Conservation (phyloP, 2,797 vertebrate species). For the Scomberomorus guttatus region DNA sequence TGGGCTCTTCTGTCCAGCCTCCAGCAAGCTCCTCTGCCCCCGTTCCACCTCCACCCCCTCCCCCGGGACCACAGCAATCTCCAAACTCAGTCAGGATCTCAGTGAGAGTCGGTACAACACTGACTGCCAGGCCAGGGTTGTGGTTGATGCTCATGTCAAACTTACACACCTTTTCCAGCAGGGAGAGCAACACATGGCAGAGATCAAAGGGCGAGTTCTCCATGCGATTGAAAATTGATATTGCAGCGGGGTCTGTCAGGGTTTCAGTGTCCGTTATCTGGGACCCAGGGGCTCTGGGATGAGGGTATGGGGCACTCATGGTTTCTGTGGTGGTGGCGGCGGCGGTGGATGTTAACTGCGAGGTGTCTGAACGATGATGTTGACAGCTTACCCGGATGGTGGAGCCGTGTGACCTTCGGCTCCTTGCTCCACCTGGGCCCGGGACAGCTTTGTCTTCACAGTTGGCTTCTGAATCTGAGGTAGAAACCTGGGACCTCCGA, state of each 20-base stretch:
- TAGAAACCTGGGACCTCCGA: conserved; percentile 92
- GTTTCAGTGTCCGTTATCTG: conserved; percentile 79
- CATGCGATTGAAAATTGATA: conserved; percentile 86
- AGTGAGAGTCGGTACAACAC: conserved; percentile 93
- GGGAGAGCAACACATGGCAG: conserved; percentile 93
- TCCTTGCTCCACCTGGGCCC: conserved; percentile 73
- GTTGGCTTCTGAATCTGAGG: conserved; percentile 95
- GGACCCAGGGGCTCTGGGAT: conserved; percentile 75
- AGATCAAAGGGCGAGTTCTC: conserved; percentile 96
- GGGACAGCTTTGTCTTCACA: conserved; percentile 87
- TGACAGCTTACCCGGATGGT: conserved; percentile 83
- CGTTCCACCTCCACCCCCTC: conserved; percentile 75
- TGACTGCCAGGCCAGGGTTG: conserved; percentile 90
- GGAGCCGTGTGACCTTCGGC: conserved; percentile 84
- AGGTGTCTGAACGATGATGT: conserved; percentile 80
- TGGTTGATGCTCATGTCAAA: conserved; percentile 94
- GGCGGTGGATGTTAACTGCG: conserved; percentile 49
- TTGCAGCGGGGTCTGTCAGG: conserved; percentile 87
- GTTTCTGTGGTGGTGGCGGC: conserved; percentile 56
- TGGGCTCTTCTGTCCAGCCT: conserved; percentile 95
- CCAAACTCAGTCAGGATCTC: conserved; percentile 95
- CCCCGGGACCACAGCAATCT: conserved; percentile 86
- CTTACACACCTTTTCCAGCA: conserved; percentile 96
- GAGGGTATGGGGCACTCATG: conserved; percentile 80
- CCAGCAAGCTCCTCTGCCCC: conserved; percentile 88